Percentiles rank a stretch among this genome's conserved stretches.
These are phyloP conservation scores for Prunella fulvescens DNA, from an alignment of 2,113 vertebrate genomes.

Conservation along the genomic window DNA sequence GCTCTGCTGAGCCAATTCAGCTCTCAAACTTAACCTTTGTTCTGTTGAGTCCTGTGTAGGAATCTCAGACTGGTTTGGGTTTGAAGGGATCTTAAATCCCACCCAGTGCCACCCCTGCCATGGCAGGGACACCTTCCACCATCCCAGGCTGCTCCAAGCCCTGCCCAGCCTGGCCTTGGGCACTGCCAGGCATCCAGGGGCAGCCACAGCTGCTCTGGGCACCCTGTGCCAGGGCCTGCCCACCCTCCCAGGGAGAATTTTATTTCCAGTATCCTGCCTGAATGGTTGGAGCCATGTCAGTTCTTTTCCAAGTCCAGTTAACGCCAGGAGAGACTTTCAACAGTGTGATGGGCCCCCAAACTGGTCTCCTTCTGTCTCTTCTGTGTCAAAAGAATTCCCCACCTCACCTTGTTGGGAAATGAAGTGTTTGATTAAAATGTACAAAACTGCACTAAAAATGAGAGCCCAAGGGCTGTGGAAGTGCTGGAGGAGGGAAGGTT, in stretches of 20 bases:
- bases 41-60: neutral
- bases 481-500: neutral
- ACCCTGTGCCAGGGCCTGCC: neutral
- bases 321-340: fast-evolving
- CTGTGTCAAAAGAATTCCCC: neutral
- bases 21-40: neutral
- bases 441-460: neutral
- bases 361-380: neutral
- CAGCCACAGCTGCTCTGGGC: neutral
- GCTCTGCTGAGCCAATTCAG: neutral
- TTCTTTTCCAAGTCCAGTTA: neutral
- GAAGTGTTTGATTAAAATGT: neutral
- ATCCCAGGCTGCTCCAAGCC: neutral
- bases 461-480: neutral
- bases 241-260: fast-evolving
- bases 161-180: fast-evolving
- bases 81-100: fast-evolving
- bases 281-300: neutral
- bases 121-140: neutral
- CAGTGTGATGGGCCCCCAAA: neutral
- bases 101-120: neutral
- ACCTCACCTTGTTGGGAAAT: neutral
- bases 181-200: neutral
- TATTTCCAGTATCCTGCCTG: neutral
- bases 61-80: neutral